phyloP scores from a whole-genome alignment of 2,113 vertebrate genomes.

The Ageneiosus marmoratus region DNA sequence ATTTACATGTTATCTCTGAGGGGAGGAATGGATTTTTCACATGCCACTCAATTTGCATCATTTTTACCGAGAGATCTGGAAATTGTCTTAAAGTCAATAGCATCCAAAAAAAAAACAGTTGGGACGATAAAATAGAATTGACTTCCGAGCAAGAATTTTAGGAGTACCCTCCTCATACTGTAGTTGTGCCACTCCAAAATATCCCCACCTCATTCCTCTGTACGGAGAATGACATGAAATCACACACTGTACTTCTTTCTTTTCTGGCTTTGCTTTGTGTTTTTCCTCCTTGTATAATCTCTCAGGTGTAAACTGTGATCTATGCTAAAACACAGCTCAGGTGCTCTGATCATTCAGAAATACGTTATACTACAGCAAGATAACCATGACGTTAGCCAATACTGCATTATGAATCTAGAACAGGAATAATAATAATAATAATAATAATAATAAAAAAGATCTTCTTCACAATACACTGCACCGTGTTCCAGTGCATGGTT shows the following conservation, averaged over 20 bases:
- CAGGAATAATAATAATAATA: not conserved
- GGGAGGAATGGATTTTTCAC: constrained; percentile 54
- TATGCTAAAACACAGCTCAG: not conserved
- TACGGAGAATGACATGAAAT: not conserved
- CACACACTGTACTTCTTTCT: not conserved
- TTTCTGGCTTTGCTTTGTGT: not conserved
- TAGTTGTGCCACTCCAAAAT: not conserved
- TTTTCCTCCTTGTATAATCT: not conserved
- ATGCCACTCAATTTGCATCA: constrained; percentile 66
- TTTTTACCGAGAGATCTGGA: constrained; percentile 57
- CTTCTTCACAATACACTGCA: not conserved
- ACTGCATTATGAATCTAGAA: not conserved
- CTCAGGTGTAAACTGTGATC: not conserved
- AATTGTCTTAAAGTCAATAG: constrained; percentile 68
- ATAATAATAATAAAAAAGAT: not conserved
- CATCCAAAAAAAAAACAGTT: constrained; percentile 54
- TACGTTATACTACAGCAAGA: not conserved
- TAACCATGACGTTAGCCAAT: not conserved
- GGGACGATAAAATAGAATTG: not conserved
- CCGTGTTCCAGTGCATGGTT: constrained; percentile 1
- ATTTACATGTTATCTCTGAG: constrained; percentile 76
- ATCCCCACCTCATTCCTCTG: not conserved
- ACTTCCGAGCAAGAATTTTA: not conserved
- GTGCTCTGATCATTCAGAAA: not conserved
- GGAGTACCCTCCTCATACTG: not conserved